Base-by-base conservation (phyloP, 2,113 vertebrate species). In the Aegithalos caudatus region DNA sequence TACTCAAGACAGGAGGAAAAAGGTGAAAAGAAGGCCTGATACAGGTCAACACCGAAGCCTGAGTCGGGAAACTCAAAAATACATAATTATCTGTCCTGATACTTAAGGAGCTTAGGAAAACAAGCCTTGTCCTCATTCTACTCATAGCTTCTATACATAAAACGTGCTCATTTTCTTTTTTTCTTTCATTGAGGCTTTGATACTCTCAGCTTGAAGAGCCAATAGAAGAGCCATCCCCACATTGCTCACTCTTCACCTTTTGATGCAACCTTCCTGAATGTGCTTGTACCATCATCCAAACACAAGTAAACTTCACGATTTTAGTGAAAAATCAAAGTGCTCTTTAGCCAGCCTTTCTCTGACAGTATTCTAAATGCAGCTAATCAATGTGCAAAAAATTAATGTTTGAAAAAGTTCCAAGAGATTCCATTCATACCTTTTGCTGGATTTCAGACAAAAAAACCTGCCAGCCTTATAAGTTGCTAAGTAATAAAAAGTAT, bases 221-320 rank as follows among this genome's bases (percentile, higher is more conserved):
- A 57, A 10, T 14, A 61, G 65, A 50, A 29, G 45, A 60, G 54
- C n/a, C 25, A 22, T 51, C 44, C 16, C 6, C 58, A 67, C 6
- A 18, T 11, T 65, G 31, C 35, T 72, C 38, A 20, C 12, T 6
- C 86, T 69, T 37, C 44, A 58, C 24, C 35, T 35, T 28, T 20
- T 33, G 1, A 1, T 7, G 8, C 3, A 4, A 25, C 54, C 33
- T 56, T 85, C n/a, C 31, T 1, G 0, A 38, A 25, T 2, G 10
- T 69, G 19, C 50, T 89, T 0, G 0, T n/a, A 48, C 28, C 25
- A 38, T 29, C 48, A 40, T 57, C 69, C 10, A 1, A 76, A 69
- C 10, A 28, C 21, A 72, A 40, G 11, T 42, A 56, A 33, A 6
- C 21, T 56, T 53, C 21, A 9, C 0, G 0, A 54, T 64, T 64